Percentiles rank a stretch among this genome's conserved stretches.
These are phyloP conservation scores for Rattus rattus DNA, from an alignment of 2,113 vertebrate genomes.

Conservation along the genomic window DNA sequence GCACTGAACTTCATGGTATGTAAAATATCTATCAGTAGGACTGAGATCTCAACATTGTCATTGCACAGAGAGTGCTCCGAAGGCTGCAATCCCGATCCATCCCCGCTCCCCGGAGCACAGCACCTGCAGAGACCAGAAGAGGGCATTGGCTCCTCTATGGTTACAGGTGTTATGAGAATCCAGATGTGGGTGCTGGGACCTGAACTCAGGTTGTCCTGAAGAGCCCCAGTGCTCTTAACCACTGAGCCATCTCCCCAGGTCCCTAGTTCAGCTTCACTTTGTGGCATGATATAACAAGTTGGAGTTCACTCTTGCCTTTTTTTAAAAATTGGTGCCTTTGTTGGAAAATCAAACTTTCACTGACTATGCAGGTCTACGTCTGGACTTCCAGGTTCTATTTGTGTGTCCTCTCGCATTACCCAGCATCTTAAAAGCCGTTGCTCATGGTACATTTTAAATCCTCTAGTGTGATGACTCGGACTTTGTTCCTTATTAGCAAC, in stretches of 20 bases:
- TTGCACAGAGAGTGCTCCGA: neutral
- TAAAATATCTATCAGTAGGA: neutral
- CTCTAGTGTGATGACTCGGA: neutral
- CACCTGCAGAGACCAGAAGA: neutral
- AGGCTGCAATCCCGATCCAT: neutral
- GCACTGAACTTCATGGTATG: neutral
- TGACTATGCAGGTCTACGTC: slow-evolving; percentile 19
- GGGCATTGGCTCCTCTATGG: neutral
- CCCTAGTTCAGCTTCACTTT: neutral
- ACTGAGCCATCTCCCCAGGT: neutral
- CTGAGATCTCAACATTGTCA: neutral
- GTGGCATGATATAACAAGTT: neutral
- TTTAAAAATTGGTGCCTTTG: neutral
- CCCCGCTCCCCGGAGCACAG: too few relatives aligned
- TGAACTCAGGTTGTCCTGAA: neutral
- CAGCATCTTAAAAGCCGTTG: neutral
- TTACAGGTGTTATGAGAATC: neutral
- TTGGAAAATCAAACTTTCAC: neutral
- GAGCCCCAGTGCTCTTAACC: neutral
- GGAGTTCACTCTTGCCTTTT: neutral
- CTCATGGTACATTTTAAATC: neutral
- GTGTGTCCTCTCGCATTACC: neutral
- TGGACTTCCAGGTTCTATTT: neutral
- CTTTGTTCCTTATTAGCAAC: slow-evolving; percentile 25
- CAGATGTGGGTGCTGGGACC: neutral